These are phyloP conservation scores for Eulemur macaco DNA, from an alignment of 2,113 vertebrate genomes.

Conservation along the genomic window DNA sequence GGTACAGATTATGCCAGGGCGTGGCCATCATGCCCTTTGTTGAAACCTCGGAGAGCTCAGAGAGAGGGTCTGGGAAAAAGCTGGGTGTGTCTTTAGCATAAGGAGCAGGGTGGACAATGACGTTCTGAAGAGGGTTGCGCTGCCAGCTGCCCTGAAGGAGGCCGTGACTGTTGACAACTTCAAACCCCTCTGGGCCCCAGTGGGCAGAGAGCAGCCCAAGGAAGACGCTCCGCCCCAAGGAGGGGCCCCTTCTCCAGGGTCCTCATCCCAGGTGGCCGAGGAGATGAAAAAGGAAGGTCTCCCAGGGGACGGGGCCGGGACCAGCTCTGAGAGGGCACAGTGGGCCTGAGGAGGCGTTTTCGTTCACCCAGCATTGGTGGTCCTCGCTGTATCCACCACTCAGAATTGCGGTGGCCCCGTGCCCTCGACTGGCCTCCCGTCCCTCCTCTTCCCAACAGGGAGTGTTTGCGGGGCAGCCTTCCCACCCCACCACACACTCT, in stretches of 20 bases:
- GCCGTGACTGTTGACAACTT: accelerated
- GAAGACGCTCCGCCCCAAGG: not conserved
- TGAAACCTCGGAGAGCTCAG: not conserved
- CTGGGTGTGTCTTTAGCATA: not conserved
- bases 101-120: not conserved
- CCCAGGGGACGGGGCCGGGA: not conserved
- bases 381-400: not conserved
- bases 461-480: no score
- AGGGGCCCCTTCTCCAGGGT: not conserved
- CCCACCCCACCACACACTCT: not conserved
- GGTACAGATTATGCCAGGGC: not conserved
- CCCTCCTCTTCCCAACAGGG: not conserved
- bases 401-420: accelerated
- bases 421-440: not conserved
- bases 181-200: not conserved
- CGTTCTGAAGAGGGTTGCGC: not conserved
- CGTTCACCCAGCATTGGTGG: not conserved
- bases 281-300: not conserved
- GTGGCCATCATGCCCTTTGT: not conserved
- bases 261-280: not conserved
- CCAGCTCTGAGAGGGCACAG: accelerated
- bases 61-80: not conserved
- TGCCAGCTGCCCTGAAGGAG: no score
- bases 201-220: no score
- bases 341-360: not conserved